These are phyloP conservation scores for Carettochelys insculpta DNA, from an alignment of 2,113 vertebrate genomes.

Conservation along the genomic window DNA sequence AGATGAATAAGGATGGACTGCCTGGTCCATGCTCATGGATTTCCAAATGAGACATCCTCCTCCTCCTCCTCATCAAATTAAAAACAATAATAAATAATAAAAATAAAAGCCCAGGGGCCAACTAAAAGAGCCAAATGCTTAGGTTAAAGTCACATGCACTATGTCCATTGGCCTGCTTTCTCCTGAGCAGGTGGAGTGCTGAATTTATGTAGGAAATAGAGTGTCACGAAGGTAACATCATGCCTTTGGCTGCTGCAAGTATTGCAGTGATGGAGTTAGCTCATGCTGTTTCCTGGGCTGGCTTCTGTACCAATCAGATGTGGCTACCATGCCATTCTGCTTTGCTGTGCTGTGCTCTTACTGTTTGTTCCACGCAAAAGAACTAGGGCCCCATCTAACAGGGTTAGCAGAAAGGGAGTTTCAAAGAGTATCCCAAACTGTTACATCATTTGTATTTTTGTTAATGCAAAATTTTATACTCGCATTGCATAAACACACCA, in stretches of 20 bases:
- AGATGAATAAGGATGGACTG: neutral
- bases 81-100: neutral
- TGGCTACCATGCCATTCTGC: neutral
- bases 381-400: neutral
- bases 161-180: neutral
- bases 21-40: neutral
- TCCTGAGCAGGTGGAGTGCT: accelerated
- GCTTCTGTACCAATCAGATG: neutral
- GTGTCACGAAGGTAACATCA: neutral
- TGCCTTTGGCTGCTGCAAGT: neutral
- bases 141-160: neutral
- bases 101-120: neutral
- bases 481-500: neutral
- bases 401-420: accelerated
- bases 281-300: neutral
- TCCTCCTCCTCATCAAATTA: neutral
- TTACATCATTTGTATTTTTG: neutral
- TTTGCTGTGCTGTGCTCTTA: accelerated
- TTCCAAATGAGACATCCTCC: neutral
- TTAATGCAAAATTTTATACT: neutral
- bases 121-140: neutral
- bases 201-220: neutral
- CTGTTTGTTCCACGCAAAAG: too few relatives aligned
- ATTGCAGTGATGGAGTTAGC: accelerated
- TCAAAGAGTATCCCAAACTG: neutral